Evolutionary conservation across 2,113 vertebrate genomes (phyloP), one percentile per base, ranked within the genome.

Genomic region (Phalacrocorax pelagicus): DNA sequence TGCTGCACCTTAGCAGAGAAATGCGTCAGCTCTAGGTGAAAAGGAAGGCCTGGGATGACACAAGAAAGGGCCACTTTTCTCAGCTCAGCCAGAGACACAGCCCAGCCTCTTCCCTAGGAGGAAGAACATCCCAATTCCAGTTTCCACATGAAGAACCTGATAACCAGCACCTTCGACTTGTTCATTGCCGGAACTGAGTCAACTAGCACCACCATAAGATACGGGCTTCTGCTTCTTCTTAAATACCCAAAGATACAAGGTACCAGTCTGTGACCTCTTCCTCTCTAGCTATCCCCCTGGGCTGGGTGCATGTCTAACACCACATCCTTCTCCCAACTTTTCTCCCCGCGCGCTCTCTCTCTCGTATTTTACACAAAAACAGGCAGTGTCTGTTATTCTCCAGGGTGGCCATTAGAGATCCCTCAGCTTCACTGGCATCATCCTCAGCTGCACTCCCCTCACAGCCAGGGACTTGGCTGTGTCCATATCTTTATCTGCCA

Each of bases 161-260:
- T 96, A 73, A 95, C 91, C 11, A 62, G 14, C 0, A 0, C 58
- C 29, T 96, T 93, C 0, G 88, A 97, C 59, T 81, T 97, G 86
- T 95, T 97, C 32, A 0, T 32, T 90, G 94, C 79, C 1, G 80
- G 86, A 80, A 90, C 94, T 5, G 96, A 96, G 86, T 88, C 88
- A 62, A 94, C 86, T 6, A 95, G 95, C 75, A 86, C 88, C 36
- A 96, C 96, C 2, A 0, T 83, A 57, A 83, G 75, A 90, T 95
- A 88, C 0, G 96, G 96, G 38, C 86, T 97, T 70, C 94, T 97
- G 46, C 74, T 97, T 26, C 95, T 97, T 73, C 26, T 97, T 63
- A 97, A 94, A 86, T 6, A 96, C 15, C 91, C 86, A 0, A 77
- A 93, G 59, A 94, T 95, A 83, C 95, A 97, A 97, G 95, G 94